A percentile compares a stretch with the other conserved stretches of the same genome.
Evolutionary conservation across 2,113 vertebrate genomes (phyloP).

Genomic region (Clinocottus analis): DNA sequence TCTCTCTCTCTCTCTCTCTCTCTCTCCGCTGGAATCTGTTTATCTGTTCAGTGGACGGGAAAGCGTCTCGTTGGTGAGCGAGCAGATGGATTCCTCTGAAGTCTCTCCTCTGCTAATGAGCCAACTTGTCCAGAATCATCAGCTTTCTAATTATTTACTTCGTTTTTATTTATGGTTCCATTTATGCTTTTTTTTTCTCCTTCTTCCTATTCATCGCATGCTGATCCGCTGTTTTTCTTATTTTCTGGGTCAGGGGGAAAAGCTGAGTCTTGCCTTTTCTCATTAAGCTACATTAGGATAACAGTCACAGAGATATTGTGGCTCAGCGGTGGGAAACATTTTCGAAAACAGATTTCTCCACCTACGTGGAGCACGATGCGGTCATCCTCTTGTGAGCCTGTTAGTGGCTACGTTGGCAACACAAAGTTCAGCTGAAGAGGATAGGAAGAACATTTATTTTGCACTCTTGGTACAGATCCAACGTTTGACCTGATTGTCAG

Average conservation of each 20-base stretch:
- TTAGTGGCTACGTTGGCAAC: background rate
- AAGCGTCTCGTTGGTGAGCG: constrained; percentile 65
- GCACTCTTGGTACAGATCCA: background rate
- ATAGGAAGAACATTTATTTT: background rate
- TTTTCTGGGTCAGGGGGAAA: constrained; percentile 74
- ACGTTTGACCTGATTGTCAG: background rate
- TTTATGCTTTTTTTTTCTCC: constrained; percentile 41
- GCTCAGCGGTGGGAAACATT: constrained; percentile 12
- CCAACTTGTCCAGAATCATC: constrained; percentile 70
- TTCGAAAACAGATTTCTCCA: constrained; percentile 1
- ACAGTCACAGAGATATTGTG: constrained; percentile 26
- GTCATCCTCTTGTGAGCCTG: background rate
- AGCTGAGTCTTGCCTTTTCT: constrained; percentile 68
- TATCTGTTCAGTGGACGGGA: constrained; percentile 49
- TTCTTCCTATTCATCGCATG: constrained; percentile 59
- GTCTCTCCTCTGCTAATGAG: constrained; percentile 70
- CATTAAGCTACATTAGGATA: constrained; percentile 55
- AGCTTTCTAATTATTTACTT: constrained; percentile 72
- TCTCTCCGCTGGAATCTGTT: constrained; percentile 63
- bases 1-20: no score
- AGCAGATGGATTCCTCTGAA: constrained; percentile 49
- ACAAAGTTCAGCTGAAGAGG: background rate
- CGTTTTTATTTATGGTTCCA: constrained; percentile 61
- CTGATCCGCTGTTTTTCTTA: constrained; percentile 45
- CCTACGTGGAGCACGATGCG: background rate